Percentiles rank a stretch among this genome's conserved stretches.
Evolutionary conservation across 1,140 invertebrate species (phyloP).

Genomic region (Scylla paramamosain): DNA sequence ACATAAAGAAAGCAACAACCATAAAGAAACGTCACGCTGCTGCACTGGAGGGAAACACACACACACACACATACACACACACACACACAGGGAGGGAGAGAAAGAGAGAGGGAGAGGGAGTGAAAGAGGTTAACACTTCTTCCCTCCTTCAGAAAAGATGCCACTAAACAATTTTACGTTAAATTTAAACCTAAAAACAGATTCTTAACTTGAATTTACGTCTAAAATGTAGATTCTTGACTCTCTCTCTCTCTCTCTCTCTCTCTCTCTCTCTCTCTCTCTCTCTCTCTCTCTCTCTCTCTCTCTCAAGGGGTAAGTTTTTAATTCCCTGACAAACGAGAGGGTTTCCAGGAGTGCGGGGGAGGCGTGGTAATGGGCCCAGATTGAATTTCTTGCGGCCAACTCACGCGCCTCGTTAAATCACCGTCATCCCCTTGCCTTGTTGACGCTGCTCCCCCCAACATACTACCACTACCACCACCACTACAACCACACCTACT

Average conservation of each 20-base stretch:
- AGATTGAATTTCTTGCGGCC: constrained; percentile 31
- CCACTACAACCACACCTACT: neutral
- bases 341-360: neutral
- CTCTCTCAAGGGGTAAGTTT: neutral
- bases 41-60: neutral
- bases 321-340: constrained; percentile 35
- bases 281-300: neutral
- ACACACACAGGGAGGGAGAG: neutral
- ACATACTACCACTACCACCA: neutral
- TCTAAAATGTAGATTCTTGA: neutral
- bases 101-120: too few species aligned
- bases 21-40: too few species aligned
- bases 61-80: neutral
- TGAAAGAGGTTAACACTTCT: too few species aligned
- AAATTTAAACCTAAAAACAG: too few species aligned
- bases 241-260: neutral
- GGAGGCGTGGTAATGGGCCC: neutral
- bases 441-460: neutral
- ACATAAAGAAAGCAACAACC: neutral
- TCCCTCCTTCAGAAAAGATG: too few species aligned
- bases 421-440: neutral
- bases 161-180: too few species aligned
- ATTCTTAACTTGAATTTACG: too few species aligned
- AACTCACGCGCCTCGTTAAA: neutral
- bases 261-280: constrained; percentile 4